phyloP scores from a whole-genome alignment of 2,888 invertebrate genomes.

The Cenopis cana region DNA sequence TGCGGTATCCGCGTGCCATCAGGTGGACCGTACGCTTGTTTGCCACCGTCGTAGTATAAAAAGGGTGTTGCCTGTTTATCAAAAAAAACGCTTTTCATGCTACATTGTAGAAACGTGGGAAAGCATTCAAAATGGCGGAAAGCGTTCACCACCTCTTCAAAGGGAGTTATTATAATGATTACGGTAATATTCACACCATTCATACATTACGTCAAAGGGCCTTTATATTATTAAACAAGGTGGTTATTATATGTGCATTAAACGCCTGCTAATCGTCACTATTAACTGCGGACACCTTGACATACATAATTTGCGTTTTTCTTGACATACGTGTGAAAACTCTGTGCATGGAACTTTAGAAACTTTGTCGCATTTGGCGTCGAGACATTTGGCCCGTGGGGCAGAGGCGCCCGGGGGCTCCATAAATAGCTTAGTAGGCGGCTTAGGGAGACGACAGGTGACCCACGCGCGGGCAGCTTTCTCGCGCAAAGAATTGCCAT shows the following conservation, averaged over 20 bases:
- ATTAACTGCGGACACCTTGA: slow-evolving; percentile 17
- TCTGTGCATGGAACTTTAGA: neutral
- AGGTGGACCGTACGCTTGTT: too few species aligned
- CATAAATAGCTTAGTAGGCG: too few species aligned
- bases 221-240: neutral
- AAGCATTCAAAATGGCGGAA: neutral
- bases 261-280: neutral
- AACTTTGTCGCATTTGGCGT: too few species aligned
- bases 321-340: slow-evolving; percentile 2
- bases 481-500: too few species aligned
- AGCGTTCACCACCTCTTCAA: neutral
- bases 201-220: neutral
- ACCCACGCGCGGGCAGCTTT: too few species aligned
- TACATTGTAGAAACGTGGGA: slow-evolving; percentile 8
- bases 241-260: neutral
- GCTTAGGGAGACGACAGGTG: too few species aligned
- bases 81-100: neutral
- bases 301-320: neutral
- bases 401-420: too few species aligned
- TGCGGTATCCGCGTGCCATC: too few species aligned
- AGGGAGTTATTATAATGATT: neutral
- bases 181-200: neutral
- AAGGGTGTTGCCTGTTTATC: too few species aligned
- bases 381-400: too few species aligned
- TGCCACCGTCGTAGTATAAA: too few species aligned